Evolutionary conservation across 2,113 vertebrate species (phyloP).

Genomic region (Eupsittula cactorum): DNA sequence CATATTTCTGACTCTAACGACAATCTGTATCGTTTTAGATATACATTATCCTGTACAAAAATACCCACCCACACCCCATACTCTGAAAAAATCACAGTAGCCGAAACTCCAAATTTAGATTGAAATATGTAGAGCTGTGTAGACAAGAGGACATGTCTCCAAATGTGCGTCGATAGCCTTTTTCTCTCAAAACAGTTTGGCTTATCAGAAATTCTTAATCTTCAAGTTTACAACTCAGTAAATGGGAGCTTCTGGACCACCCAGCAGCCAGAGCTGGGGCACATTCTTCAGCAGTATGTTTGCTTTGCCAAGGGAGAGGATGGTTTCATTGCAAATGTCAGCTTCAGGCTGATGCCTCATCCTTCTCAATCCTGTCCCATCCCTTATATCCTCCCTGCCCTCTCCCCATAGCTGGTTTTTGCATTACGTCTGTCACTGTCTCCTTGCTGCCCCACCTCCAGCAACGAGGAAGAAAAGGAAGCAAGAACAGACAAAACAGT

Average conservation of each 20-base stretch:
- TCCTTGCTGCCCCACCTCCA: background rate
- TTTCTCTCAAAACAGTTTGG: background rate
- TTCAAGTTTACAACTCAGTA: background rate
- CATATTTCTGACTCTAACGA: conserved; percentile 14
- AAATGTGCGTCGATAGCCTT: background rate
- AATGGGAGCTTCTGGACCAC: background rate
- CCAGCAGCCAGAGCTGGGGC: background rate
- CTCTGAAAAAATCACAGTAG: conserved; percentile 33
- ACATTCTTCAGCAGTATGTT: background rate
- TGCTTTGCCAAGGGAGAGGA: background rate
- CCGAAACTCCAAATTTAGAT: conserved; percentile 29
- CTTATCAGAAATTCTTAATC: background rate
- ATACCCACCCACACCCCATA: conserved; percentile 39
- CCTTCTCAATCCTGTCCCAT: background rate
- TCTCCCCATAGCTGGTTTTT: background rate
- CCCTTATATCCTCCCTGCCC: background rate
- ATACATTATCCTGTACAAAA: conserved; percentile 45
- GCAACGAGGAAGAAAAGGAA: background rate
- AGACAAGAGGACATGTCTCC: background rate
- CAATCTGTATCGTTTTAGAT: conserved; percentile 22
- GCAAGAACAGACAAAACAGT: background rate
- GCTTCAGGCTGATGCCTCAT: background rate
- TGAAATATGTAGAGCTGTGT: background rate
- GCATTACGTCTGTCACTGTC: background rate
- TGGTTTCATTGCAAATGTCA: background rate